phyloP scores from a whole-genome alignment of 2,888 invertebrate genomes.

The Endomychus coccineus region DNA sequence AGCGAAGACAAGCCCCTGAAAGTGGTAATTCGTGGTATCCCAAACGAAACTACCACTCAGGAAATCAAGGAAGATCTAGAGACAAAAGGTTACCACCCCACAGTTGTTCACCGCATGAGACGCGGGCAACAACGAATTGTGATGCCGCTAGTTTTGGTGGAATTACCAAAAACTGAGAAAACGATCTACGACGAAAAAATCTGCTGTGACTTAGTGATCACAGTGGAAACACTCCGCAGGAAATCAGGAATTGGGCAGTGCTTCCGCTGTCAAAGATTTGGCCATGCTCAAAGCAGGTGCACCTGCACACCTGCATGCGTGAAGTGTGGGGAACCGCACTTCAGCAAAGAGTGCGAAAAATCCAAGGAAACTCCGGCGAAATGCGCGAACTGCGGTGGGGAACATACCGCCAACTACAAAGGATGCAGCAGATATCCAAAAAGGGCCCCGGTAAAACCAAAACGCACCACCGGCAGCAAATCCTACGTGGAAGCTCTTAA shows the following conservation, averaged over 20 bases:
- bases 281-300: background rate
- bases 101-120: background rate
- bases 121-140: background rate
- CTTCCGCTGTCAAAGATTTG: background rate
- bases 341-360: background rate
- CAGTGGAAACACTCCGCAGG: background rate
- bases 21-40: background rate
- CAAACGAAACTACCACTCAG: background rate
- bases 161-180: background rate
- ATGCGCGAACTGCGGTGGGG: background rate
- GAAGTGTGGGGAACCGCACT: slow-evolving; percentile 4
- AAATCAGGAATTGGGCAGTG: slow-evolving; percentile 7
- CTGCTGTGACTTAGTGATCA: background rate
- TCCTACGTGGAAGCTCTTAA: background rate
- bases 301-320: background rate
- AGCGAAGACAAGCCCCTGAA: background rate
- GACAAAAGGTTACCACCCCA: background rate
- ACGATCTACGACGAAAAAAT: background rate
- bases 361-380: background rate
- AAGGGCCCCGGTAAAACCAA: background rate
- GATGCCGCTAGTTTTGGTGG: background rate
- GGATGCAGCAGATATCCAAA: background rate
- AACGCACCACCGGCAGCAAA: background rate
- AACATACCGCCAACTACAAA: slow-evolving; percentile 3
- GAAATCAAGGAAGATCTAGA: background rate